Evolutionary conservation across 2,797 vertebrate genomes (phyloP), one percentile per base, ranked within the genome.

Genomic region (Gymnothorax javanicus): DNA sequence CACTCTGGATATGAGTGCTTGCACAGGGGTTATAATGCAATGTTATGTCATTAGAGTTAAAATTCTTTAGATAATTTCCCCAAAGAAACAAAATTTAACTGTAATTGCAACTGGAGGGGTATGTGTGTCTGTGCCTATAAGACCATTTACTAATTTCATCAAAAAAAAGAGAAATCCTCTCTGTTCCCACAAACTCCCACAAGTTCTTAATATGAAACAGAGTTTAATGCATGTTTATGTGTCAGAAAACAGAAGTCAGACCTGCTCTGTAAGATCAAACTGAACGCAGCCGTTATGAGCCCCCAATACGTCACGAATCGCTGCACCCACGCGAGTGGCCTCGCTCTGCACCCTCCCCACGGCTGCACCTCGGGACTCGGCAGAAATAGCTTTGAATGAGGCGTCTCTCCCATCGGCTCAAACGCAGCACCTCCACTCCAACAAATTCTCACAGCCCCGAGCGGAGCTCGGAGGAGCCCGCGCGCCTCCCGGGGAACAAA

Each of bases 201-300:
- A 96, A 97, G 97, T 97, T 97, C 97, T 97, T 97, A 97, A 98
- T 98, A 98, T 97, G 98, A 96, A 96, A 96, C 91, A 91, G 91
- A 25, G 12, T 67, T 64, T 79, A 27, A 73, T 54, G 9, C 62
- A 4, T 43, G 33, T 33, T 43, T 33, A 12, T 50, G 50, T 3
- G 3, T 50, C 13, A 12, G 27, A 17, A 17, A 75, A 4, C 4
- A 43, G n/a, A 33, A 6, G 73, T 5, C 50, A 9, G 50, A n/a
- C 13, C 20, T 20, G 56, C 27, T 17, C 25, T 1, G 15, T 59
- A 27, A 52, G 11, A 27, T 52, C 33, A 13, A 43, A 3, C 7
- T 13, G 33, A 59, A 11, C 5, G 3, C 81, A 4, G n/a, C 25
- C 6, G n/a, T 17, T 58, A 59, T 7, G 17, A 20, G 54, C 50